These are phyloP conservation scores for Zingel zingel DNA, from an alignment of 2,113 vertebrate species.

Conservation along the genomic window DNA sequence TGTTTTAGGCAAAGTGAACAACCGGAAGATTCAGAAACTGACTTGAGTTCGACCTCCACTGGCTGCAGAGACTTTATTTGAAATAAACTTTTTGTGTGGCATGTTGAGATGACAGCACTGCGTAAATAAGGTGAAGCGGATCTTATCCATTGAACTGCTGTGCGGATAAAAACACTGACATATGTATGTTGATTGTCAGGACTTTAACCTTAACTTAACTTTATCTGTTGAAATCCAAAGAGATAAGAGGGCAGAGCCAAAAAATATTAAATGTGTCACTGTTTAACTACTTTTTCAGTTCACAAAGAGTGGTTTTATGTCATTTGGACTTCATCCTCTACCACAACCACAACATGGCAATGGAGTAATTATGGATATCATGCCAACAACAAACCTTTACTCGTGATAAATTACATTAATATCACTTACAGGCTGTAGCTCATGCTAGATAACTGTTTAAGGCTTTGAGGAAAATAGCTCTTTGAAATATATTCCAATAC, in stretches of 20 bases:
- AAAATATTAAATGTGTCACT: conserved; percentile 28
- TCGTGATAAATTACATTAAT: conserved; percentile 33
- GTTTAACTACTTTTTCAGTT: conserved; percentile 17
- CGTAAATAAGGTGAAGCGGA: conserved; percentile 14
- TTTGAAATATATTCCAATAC: not conserved
- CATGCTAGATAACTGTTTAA: conserved; percentile 13
- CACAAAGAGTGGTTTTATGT: not conserved
- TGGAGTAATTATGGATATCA: conserved; percentile 21
- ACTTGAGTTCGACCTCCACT: not conserved
- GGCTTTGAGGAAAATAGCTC: conserved; percentile 13
- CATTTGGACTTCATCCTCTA: conserved; percentile 23
- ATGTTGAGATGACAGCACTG: not conserved
- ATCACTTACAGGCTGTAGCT: conserved; percentile 9
- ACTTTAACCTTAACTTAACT: conserved; percentile 23
- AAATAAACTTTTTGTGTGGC: conserved; percentile 21
- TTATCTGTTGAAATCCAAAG: conserved; percentile 25
- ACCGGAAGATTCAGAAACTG: conserved; percentile 16
- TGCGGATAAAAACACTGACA: not conserved
- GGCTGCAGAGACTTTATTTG: conserved; percentile 10
- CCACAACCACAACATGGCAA: conserved; percentile 20
- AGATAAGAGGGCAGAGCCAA: conserved; percentile 2
- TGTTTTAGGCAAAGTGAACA: conserved; percentile 32
- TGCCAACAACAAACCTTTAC: conserved; percentile 12
- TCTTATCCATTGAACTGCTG: not conserved
- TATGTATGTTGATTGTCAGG: conserved; percentile 22